Percentiles rank a stretch among this genome's conserved stretches.
Conservation (phyloP, 2,113 vertebrate genomes). For the Calypte anna region DNA sequence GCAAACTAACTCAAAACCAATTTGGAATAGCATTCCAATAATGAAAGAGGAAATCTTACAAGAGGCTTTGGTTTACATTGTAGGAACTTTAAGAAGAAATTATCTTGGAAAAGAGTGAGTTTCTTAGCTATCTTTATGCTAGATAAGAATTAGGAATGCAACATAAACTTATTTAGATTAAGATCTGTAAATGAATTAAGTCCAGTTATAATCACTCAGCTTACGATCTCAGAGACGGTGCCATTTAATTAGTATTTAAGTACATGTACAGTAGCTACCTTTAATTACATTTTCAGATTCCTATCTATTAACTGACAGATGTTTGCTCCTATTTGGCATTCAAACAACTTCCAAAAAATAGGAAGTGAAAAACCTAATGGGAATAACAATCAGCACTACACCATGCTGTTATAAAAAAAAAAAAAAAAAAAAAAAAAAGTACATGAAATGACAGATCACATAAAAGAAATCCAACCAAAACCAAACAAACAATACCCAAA, state of each 20-base stretch:
- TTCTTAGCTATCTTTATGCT: conserved; percentile 18
- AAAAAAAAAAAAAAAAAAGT: neutral
- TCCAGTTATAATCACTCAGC: neutral
- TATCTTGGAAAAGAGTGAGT: conserved; percentile 26
- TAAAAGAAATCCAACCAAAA: neutral
- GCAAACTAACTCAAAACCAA: conserved; percentile 12
- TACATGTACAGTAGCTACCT: neutral
- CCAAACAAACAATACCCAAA: too few relatives aligned
- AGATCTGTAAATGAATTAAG: neutral
- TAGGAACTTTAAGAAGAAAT: conserved; percentile 53
- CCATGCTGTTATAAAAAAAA: conserved; percentile 23
- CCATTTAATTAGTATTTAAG: conserved; percentile 34
- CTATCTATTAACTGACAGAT: conserved; percentile 8
- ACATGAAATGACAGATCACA: neutral
- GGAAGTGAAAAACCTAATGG: neutral
- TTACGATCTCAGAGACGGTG: neutral
- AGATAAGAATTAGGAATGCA: neutral
- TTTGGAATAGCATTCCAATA: neutral
- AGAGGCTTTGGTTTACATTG: conserved; percentile 37
- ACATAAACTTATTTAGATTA: neutral
- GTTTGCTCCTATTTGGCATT: conserved; percentile 20
- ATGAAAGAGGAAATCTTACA: conserved; percentile 1
- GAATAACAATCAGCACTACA: conserved; percentile 53
- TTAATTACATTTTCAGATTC: conserved; percentile 17
- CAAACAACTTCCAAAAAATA: conserved; percentile 6